Evolutionary conservation across 2,888 invertebrate species (phyloP).

Genomic region (Lysandra coridon): DNA sequence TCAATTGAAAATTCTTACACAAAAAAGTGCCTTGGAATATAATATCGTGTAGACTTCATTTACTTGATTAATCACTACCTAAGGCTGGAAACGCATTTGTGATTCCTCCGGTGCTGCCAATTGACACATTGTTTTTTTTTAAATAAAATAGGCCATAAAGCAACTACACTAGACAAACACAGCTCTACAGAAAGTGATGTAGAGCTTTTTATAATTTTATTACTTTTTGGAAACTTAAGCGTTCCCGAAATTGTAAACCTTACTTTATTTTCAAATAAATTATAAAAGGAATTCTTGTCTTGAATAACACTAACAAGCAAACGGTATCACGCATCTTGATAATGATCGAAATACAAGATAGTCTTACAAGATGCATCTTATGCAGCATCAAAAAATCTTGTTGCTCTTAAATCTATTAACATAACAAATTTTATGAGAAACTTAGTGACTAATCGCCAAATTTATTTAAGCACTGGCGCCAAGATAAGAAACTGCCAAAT

Average conservation of each 20-base stretch:
- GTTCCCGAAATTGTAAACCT: too few species aligned
- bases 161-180: too few species aligned
- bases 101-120: not conserved
- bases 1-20: constrained; percentile 1
- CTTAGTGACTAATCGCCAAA: not conserved
- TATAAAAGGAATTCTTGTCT: not conserved
- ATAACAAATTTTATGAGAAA: not conserved
- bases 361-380: not conserved
- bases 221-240: too few species aligned
- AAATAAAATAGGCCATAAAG: too few species aligned
- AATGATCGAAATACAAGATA: not conserved
- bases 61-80: not conserved
- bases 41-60: not conserved
- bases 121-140: not conserved
- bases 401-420: not conserved
- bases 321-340: not conserved
- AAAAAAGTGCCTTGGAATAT: not conserved
- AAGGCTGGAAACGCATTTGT: not conserved
- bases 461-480: constrained; percentile 29
- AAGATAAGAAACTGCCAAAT: constrained; percentile 10
- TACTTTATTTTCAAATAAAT: too few species aligned
- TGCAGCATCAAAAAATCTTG: not conserved
- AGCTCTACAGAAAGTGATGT: too few species aligned
- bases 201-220: too few species aligned
- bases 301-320: not conserved